A percentile compares a stretch with the other conserved stretches of the same genome.
Conservation (phyloP, 2,113 vertebrate genomes). For the Myrmecobius fasciatus region DNA sequence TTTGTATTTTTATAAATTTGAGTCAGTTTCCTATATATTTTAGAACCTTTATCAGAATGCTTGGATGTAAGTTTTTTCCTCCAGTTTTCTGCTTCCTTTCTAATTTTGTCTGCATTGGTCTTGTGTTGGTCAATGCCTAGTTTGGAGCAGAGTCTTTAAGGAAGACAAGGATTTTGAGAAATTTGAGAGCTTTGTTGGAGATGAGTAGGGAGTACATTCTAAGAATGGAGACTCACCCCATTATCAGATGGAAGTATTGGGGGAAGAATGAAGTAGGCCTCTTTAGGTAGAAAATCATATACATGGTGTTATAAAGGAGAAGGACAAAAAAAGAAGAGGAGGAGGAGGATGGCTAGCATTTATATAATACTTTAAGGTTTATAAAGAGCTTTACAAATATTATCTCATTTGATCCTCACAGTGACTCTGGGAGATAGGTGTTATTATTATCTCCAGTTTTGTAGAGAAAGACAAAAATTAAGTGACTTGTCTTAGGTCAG, state of each 20-base stretch:
- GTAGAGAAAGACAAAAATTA: background rate
- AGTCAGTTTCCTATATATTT: no score
- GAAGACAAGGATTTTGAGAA: background rate
- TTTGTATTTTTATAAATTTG: no score
- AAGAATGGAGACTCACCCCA: no score
- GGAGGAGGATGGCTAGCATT: background rate
- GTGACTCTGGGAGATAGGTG: background rate
- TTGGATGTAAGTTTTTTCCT: no score
- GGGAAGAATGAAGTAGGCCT: no score
- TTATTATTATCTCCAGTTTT: background rate
- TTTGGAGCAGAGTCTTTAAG: background rate
- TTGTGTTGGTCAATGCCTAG: no score
- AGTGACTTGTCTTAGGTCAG: background rate
- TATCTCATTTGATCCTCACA: background rate
- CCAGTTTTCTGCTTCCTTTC: no score
- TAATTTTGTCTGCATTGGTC: no score
- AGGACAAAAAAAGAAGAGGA: background rate
- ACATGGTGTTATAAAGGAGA: background rate
- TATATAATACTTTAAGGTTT: background rate
- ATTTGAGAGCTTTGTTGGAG: background rate
- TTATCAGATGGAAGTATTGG: no score
- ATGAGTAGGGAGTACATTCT: background rate
- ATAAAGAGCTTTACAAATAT: background rate
- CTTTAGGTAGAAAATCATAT: background rate
- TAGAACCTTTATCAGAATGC: no score